A percentile compares a stretch with the other conserved stretches of the same genome.
These are phyloP conservation scores for Nebria ingens DNA, from an alignment of 1,140 invertebrate genomes.

Conservation along the genomic window DNA sequence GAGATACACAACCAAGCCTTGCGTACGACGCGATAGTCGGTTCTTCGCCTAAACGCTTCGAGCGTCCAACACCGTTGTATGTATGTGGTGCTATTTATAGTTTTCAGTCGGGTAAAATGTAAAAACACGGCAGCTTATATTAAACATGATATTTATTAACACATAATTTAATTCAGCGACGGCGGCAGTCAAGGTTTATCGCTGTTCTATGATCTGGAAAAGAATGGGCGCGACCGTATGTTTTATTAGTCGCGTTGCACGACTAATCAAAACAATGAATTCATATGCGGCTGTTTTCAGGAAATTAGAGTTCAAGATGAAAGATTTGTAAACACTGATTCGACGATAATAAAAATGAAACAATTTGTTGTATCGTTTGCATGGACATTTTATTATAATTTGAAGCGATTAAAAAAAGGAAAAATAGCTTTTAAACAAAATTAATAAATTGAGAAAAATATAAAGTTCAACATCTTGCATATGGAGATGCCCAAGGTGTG, in stretches of 20 bases:
- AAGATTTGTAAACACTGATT: too few species aligned
- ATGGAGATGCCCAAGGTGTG: too few species aligned
- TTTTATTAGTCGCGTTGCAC: neutral
- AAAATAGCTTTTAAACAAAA: too few species aligned
- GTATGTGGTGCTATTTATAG: neutral
- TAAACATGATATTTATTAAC: constrained; percentile 10
- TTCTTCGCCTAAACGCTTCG: too few species aligned
- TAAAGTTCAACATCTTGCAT: too few species aligned
- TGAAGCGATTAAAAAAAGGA: too few species aligned
- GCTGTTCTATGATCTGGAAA: neutral
- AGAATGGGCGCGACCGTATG: neutral
- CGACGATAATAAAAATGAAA: too few species aligned
- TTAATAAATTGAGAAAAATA: too few species aligned
- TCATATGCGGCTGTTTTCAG: neutral
- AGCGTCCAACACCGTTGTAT: neutral
- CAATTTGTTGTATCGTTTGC: too few species aligned
- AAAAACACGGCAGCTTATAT: constrained; percentile 5
- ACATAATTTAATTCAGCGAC: constrained; percentile 4
- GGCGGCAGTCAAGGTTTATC: neutral
- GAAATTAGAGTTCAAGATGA: neutral
- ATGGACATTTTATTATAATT: too few species aligned
- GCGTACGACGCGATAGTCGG: too few species aligned
- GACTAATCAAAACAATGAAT: neutral
- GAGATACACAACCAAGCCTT: too few species aligned
- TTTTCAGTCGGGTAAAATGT: neutral